These are phyloP conservation scores for Adrianichthys oophorus DNA, from an alignment of 2,797 vertebrate genomes.

Conservation along the genomic window DNA sequence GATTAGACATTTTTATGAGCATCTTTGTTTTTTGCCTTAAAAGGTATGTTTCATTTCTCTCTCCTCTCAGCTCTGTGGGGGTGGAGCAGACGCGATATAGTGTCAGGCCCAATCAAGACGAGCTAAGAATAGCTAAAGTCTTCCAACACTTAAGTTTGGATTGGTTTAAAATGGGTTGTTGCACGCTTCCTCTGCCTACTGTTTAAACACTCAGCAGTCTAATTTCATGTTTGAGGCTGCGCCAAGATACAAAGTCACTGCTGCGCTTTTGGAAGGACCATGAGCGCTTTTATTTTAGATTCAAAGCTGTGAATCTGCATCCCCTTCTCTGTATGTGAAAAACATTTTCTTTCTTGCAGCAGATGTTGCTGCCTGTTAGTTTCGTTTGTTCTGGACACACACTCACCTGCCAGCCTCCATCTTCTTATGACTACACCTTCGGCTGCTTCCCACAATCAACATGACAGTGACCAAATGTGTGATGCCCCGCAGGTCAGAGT, in stretches of 20 bases:
- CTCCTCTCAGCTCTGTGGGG: slow-evolving; percentile 40
- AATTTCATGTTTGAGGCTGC: slow-evolving; percentile 15
- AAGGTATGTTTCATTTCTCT: slow-evolving; percentile 65
- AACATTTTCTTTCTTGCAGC: slow-evolving; percentile 11
- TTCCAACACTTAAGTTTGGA: slow-evolving; percentile 32
- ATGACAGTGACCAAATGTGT: neutral
- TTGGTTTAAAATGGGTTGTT: slow-evolving; percentile 43
- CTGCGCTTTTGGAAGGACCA: neutral
- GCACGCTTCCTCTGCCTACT: slow-evolving; percentile 15
- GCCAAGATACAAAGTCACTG: slow-evolving; percentile 12
- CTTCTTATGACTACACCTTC: slow-evolving; percentile 1
- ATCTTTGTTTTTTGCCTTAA: slow-evolving; percentile 56
- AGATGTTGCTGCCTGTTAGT: slow-evolving; percentile 9
- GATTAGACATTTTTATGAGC: slow-evolving; percentile 19
- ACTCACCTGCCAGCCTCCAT: slow-evolving; percentile 15
- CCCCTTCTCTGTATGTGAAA: neutral
- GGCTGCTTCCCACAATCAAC: slow-evolving; percentile 18
- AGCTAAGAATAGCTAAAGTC: slow-evolving; percentile 60
- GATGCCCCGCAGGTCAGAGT: slow-evolving; percentile 33
- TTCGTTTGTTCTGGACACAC: slow-evolving; percentile 19
- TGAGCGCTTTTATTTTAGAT: neutral
- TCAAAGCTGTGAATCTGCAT: neutral
- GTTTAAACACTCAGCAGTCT: slow-evolving; percentile 16
- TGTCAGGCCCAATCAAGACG: slow-evolving; percentile 48
- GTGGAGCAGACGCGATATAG: slow-evolving; percentile 49